Conservation (phyloP, 2,113 vertebrate genomes). For the Cochlearius cochlearius region DNA sequence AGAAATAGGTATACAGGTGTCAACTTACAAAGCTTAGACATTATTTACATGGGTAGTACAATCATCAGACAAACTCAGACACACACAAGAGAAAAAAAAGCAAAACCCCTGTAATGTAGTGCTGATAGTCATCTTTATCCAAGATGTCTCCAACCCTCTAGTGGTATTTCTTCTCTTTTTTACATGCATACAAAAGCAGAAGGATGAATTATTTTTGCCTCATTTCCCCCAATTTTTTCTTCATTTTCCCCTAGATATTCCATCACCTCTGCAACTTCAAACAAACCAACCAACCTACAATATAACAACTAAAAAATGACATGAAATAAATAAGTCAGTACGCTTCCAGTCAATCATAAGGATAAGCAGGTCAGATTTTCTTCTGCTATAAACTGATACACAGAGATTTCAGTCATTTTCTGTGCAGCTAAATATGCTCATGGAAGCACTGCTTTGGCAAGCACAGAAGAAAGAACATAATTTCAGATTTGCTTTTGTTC, state of each 20-base stretch:
- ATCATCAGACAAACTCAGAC: neutral
- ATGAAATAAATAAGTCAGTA: neutral
- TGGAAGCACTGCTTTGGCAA: neutral
- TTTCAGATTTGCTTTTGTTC: slow-evolving; percentile 16
- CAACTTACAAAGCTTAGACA: neutral
- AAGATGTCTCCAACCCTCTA: neutral
- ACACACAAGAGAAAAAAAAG: neutral
- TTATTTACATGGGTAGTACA: neutral
- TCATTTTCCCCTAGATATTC: neutral
- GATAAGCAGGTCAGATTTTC: neutral
- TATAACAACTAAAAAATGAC: neutral
- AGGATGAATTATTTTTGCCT: neutral
- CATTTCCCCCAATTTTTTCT: neutral
- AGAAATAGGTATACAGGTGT: neutral
- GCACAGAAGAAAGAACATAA: neutral
- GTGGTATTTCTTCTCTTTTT: neutral
- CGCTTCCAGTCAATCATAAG: neutral
- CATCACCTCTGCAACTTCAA: neutral
- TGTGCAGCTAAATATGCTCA: neutral
- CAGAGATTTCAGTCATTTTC: neutral
- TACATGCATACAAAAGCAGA: neutral
- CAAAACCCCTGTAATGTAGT: neutral
- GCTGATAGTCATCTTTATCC: neutral
- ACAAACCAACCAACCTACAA: neutral
- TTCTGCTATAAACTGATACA: neutral